These are phyloP conservation scores for Penaeus indicus DNA, from an alignment of 1,140 invertebrate genomes.

Conservation along the genomic window DNA sequence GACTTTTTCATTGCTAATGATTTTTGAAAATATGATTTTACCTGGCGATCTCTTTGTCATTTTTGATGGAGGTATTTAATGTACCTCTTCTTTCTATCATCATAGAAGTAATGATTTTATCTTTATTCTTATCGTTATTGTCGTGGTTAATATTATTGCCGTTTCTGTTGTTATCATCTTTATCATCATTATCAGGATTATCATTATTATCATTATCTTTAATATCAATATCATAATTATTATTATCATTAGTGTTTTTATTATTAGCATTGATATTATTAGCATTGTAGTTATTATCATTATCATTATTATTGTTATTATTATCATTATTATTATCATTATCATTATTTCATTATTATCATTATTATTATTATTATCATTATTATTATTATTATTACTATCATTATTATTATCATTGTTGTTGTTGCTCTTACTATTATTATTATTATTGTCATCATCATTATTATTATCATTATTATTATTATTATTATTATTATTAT, in stretches of 20 bases:
- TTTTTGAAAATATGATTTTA: no score
- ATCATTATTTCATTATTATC: slow-evolving; percentile 6
- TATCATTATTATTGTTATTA: slow-evolving; percentile 12
- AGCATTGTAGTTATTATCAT: slow-evolving; percentile 16
- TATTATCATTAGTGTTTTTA: slow-evolving; percentile 45
- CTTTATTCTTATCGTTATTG: slow-evolving; percentile 25
- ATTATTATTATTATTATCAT: background rate
- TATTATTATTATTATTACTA: background rate
- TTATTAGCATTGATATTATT: slow-evolving; percentile 18
- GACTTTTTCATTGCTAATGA: no score
- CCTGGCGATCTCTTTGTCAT: no score
- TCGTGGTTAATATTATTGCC: slow-evolving; percentile 31
- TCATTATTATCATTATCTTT: slow-evolving; percentile 16
- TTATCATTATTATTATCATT: slow-evolving; percentile 23
- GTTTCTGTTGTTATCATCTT: slow-evolving; percentile 22
- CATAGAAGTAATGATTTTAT: background rate
- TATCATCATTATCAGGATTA: slow-evolving; percentile 26
- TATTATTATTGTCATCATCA: no score
- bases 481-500: no score
- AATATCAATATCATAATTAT: slow-evolving; percentile 8
- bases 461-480: no score
- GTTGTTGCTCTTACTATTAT: no score
- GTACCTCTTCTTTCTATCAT: background rate
- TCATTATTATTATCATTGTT: no score
- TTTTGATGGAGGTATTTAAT: no score